Conservation (phyloP, 2,113 vertebrate genomes). For the Gopherus flavomarginatus region DNA sequence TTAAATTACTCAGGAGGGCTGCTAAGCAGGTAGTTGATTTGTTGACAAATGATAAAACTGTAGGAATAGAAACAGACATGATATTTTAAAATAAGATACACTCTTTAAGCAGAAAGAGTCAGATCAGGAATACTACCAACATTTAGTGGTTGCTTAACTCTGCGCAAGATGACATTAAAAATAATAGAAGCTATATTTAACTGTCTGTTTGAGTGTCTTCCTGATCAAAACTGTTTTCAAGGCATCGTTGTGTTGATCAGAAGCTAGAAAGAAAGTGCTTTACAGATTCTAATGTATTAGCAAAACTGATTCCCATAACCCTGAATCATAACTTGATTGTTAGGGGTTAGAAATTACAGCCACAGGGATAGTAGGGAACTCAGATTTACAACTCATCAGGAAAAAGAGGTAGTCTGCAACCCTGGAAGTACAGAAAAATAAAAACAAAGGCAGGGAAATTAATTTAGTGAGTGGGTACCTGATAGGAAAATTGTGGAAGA, state of each 20-base stretch:
- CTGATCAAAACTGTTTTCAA: slow-evolving; percentile 70
- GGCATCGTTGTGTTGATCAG: slow-evolving; percentile 56
- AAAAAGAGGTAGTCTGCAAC: rapidly evolving
- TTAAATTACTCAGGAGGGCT: slow-evolving; percentile 82
- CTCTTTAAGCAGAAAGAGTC: slow-evolving; percentile 68
- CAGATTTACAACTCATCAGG: neutral
- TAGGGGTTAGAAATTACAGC: slow-evolving; percentile 48
- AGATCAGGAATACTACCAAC: slow-evolving; percentile 72
- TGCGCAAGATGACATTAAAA: slow-evolving; percentile 62
- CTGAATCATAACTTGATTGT: slow-evolving; percentile 1
- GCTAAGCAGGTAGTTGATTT: slow-evolving; percentile 84
- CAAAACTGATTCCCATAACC: slow-evolving; percentile 12
- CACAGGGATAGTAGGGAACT: neutral
- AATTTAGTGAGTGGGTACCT: neutral
- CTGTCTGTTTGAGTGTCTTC: slow-evolving; percentile 50
- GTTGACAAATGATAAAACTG: slow-evolving; percentile 84
- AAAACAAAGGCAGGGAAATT: neutral
- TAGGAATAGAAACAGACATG: slow-evolving; percentile 75
- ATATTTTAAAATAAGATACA: slow-evolving; percentile 73
- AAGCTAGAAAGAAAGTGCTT: slow-evolving; percentile 33
- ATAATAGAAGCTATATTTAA: slow-evolving; percentile 64
- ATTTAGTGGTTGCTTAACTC: slow-evolving; percentile 74
- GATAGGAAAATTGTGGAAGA: neutral
- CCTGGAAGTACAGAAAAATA: neutral
- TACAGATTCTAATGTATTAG: slow-evolving; percentile 32